phyloP scores from a whole-genome alignment of 2,888 invertebrate genomes.

The Dugesia japonica region DNA sequence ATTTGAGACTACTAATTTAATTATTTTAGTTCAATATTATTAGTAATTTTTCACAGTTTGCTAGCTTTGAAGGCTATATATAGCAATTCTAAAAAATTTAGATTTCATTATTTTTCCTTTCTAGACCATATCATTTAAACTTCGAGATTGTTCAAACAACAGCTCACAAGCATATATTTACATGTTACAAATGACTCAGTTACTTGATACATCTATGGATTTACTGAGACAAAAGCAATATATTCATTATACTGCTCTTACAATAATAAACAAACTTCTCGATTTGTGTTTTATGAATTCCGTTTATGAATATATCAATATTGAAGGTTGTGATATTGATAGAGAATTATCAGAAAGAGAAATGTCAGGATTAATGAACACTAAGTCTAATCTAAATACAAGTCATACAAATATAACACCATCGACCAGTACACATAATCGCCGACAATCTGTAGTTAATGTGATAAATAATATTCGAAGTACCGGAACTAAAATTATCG shows the following conservation, averaged over 20 bases:
- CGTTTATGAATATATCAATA: slow-evolving; percentile 40
- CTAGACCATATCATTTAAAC: background rate
- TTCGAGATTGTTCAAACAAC: background rate
- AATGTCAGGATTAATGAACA: background rate
- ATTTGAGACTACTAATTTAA: too few species aligned
- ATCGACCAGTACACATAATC: background rate
- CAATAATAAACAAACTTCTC: slow-evolving; percentile 52
- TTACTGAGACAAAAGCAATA: slow-evolving; percentile 53
- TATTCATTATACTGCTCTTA: slow-evolving; percentile 54
- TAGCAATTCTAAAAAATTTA: too few species aligned
- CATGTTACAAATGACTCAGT: slow-evolving; percentile 49
- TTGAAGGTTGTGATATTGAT: slow-evolving; percentile 28
- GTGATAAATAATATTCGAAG: slow-evolving; percentile 2
- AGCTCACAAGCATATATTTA: background rate
- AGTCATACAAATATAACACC: slow-evolving; percentile 25
- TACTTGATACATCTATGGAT: slow-evolving; percentile 52
- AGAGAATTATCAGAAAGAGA: background rate
- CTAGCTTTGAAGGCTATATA: too few species aligned
- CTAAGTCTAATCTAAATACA: background rate
- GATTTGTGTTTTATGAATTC: slow-evolving; percentile 51
- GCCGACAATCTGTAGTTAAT: slow-evolving; percentile 28
- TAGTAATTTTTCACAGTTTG: too few species aligned
- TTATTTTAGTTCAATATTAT: too few species aligned
- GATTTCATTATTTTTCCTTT: background rate
- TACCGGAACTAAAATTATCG: background rate